Evolutionary conservation across 2,797 vertebrate species (phyloP).

Genomic region (Sorex maritimensis): DNA sequence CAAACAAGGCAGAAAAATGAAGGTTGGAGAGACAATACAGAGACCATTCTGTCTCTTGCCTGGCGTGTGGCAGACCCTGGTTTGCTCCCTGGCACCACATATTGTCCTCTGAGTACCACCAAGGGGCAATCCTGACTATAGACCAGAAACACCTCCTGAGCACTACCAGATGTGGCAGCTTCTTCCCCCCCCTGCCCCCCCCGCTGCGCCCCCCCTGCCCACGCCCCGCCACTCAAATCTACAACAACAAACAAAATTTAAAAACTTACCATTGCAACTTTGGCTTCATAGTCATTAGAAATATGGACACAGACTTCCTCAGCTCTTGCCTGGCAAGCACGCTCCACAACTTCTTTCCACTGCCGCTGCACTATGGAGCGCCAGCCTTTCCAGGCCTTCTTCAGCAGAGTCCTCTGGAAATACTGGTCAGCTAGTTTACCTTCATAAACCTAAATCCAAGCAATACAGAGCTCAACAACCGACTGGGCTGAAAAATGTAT

Average conservation of each 20-base stretch:
- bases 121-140: too few relatives aligned
- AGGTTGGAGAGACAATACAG: too few relatives aligned
- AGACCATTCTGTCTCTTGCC: too few relatives aligned
- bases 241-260: background rate
- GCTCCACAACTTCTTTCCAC: constrained; percentile 95
- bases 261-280: constrained; percentile 93
- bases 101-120: too few relatives aligned
- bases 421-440: constrained; percentile 92
- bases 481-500: background rate
- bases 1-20: too few relatives aligned
- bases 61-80: too few relatives aligned
- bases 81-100: too few relatives aligned
- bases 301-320: constrained; percentile 95
- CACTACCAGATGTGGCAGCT: too few relatives aligned
- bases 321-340: constrained; percentile 94
- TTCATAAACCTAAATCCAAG: constrained; percentile 89
- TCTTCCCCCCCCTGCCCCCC: too few relatives aligned
- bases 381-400: constrained; percentile 95
- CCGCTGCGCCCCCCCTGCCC: too few relatives aligned
- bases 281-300: constrained; percentile 94
- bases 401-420: constrained; percentile 93
- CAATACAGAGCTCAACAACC: constrained; percentile 22
- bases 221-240: too few relatives aligned
- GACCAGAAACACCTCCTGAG: too few relatives aligned
- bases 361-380: constrained; percentile 91